phyloP scores from a whole-genome alignment of 2,113 vertebrate genomes.

The Diadophis punctatus region DNA sequence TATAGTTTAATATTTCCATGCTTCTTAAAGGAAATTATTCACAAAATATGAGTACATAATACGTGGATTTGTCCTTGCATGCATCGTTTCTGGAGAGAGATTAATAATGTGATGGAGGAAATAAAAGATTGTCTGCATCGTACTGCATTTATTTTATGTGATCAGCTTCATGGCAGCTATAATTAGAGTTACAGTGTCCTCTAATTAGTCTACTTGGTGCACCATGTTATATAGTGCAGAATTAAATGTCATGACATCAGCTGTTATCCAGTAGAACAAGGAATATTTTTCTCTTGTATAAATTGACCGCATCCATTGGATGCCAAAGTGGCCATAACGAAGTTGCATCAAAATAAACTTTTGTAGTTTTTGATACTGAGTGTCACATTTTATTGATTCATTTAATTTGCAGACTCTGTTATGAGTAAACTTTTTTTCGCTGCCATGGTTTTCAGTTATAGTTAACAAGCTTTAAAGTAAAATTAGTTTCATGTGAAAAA shows the following conservation, averaged over 20 bases:
- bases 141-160: background rate
- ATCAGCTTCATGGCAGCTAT: background rate
- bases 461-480: background rate
- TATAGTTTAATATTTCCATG: background rate
- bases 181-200: background rate
- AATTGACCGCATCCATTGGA: background rate
- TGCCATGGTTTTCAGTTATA: background rate
- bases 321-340: background rate
- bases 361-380: background rate
- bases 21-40: background rate
- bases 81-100: background rate
- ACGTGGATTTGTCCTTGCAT: background rate
- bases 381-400: background rate
- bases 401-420: background rate
- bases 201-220: background rate
- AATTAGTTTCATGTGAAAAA: background rate
- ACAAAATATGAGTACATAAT: background rate
- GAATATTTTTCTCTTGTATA: background rate
- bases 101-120: background rate
- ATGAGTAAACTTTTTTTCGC: background rate
- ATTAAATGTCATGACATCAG: background rate
- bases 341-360: background rate
- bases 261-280: background rate
- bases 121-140: background rate
- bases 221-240: background rate